Base-by-base conservation (phyloP, 2,797 vertebrate genomes). In the Falco naumanni region DNA sequence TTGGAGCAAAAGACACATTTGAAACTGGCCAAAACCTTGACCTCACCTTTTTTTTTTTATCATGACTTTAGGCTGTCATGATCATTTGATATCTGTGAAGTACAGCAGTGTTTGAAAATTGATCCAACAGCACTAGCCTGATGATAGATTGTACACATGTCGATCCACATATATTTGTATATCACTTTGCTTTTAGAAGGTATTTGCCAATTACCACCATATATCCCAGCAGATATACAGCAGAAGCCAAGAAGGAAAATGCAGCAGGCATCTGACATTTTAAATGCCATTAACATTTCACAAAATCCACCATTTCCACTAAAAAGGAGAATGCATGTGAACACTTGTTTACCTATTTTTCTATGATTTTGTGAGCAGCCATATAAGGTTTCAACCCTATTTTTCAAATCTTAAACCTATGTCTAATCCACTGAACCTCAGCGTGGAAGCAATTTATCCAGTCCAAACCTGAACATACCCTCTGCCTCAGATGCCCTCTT, bases 101-200 rank as follows among this genome's bases (percentile, higher is more conserved):
- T 75, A 84, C 34, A 83, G 61, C 22, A 64, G 64, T 19, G 86
- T 90, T 88, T 87, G 50, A 75, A 91, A 94, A 57, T 88, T 68
- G 19, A 65, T 91, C 70, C 41, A 60, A 5, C 22, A 79, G 51
- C 34, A 81, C 37, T 85, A 29, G 60, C 34, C 12, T 87, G 65
- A 34, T 90, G 89, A 50, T 85, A 82, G 60, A 63, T 77, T 89
- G 48, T 37, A 61, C 0, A 56, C 93, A 64, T 75, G 75, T 53
- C 96, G 89, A 94, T 89, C 93, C 94, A 95, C 60, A 91, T 85
- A 33, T 87, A 92, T 92, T 91, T 95, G 71, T 91, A 57, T 89
- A 87, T 77, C 82, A 89, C 71, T 82, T 94, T 91, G 64, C 53
- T 43, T 93, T 88, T 63, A 87, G 78, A 92, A 95, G 64, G 53